Percentiles rank a stretch among this genome's conserved stretches.
phyloP scores from a whole-genome alignment of 2,888 invertebrate species.

The Leptopilina drosophilae region DNA sequence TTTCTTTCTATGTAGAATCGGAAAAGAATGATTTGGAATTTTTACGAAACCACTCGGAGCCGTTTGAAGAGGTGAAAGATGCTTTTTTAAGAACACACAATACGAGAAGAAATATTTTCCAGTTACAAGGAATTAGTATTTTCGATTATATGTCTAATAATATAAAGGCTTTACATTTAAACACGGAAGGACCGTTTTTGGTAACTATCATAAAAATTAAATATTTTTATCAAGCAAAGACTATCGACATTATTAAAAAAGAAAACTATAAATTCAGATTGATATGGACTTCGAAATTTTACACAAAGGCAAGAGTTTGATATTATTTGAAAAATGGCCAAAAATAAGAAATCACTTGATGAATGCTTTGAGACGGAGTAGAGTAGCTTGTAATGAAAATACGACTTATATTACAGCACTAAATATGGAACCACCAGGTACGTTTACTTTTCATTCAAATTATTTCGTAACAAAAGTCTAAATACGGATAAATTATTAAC shows the following conservation, averaged over 20 bases:
- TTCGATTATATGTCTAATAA: constrained; percentile 26
- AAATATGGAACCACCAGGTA: too few species aligned
- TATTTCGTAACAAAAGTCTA: too few species aligned
- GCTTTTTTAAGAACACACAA: not conserved
- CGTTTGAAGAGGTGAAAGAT: not conserved
- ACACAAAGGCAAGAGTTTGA: not conserved
- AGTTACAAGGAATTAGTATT: not conserved
- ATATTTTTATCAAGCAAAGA: not conserved
- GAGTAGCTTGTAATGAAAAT: too few species aligned
- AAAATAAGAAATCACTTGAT: constrained; percentile 11
- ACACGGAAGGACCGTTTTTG: not conserved
- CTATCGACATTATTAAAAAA: not conserved
- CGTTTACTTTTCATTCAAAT: too few species aligned
- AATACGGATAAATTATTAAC: too few species aligned
- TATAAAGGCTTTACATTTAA: not conserved
- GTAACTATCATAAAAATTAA: not conserved
- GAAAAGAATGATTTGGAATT: not conserved
- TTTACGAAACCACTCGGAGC: constrained; percentile 26
- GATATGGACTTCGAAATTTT: not conserved
- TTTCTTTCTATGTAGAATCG: not conserved
- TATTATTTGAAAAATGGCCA: not conserved
- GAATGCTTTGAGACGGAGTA: not conserved
- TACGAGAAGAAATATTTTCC: not conserved
- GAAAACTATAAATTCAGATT: not conserved
- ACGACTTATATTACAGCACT: too few species aligned